Percentiles rank a stretch among this genome's conserved stretches.
These are phyloP conservation scores for Lepilemur septentrionalis DNA, from an alignment of 2,797 vertebrate genomes.

Conservation along the genomic window DNA sequence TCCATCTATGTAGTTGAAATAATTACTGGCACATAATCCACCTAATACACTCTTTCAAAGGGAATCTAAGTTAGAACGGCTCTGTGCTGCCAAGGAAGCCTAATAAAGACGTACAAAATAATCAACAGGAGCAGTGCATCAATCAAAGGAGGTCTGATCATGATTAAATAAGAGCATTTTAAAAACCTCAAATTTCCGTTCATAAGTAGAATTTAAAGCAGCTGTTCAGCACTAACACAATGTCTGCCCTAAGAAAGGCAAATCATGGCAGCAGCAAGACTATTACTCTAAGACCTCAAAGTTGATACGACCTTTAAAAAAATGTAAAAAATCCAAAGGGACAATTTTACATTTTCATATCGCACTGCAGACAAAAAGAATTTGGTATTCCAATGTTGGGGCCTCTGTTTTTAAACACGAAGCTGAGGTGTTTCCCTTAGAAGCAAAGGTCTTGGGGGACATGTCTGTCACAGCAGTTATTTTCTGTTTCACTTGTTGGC, in stretches of 20 bases:
- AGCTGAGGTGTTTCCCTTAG: constrained; percentile 63
- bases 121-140: constrained; percentile 66
- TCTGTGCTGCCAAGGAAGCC: constrained; percentile 37
- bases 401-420: constrained; percentile 59
- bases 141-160: constrained; percentile 70
- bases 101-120: constrained; percentile 60
- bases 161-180: constrained; percentile 74
- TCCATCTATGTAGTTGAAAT: neutral
- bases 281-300: constrained; percentile 58
- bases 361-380: constrained; percentile 40
- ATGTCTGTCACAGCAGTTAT: constrained; percentile 78
- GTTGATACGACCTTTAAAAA: constrained; percentile 58
- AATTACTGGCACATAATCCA: neutral
- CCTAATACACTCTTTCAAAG: constrained; percentile 39
- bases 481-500: constrained; percentile 80
- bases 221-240: constrained; percentile 62
- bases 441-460: constrained; percentile 78
- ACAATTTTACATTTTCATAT: constrained; percentile 64
- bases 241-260: constrained; percentile 50
- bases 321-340: constrained; percentile 23
- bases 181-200: constrained; percentile 75
- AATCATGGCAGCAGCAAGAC: constrained; percentile 56
- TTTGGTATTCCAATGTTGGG: constrained; percentile 30
- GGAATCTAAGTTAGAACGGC: neutral
- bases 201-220: constrained; percentile 78